These are phyloP conservation scores for Nasonovia ribisnigri DNA, from an alignment of 2,888 invertebrate species.

Conservation along the genomic window DNA sequence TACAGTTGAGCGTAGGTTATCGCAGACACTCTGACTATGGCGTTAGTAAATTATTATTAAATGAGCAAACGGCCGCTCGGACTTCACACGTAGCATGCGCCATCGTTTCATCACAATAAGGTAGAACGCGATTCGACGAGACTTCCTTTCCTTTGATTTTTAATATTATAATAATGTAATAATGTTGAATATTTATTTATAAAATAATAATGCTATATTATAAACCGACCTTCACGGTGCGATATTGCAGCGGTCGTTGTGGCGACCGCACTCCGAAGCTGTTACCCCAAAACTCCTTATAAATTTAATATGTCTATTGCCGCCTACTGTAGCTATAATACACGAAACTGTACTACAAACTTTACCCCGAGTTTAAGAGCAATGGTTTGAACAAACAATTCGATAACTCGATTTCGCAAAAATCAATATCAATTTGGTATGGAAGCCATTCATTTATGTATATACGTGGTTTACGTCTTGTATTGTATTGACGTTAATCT, in stretches of 20 bases:
- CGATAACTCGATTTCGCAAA: conserved; percentile 43
- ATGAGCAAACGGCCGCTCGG: neutral
- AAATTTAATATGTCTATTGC: neutral
- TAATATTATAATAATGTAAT: neutral
- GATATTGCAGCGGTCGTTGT: neutral
- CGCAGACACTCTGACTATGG: neutral
- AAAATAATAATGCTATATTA: neutral
- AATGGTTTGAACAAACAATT: conserved; percentile 31
- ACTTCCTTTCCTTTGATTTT: neutral
- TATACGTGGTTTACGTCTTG: conserved; percentile 14
- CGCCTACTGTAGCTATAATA: neutral
- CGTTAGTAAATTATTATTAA: neutral
- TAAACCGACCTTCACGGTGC: neutral
- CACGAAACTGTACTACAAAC: neutral
- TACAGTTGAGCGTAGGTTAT: neutral
- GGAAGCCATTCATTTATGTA: conserved; percentile 26
- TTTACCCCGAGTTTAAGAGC: neutral
- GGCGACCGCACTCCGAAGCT: neutral
- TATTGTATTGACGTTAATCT: conserved; percentile 36
- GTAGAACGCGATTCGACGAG: neutral
- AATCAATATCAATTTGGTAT: conserved; percentile 50
- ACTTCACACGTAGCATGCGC: neutral
- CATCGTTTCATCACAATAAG: neutral
- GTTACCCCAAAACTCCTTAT: neutral
- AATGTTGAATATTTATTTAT: neutral